Evolutionary conservation across 2,113 vertebrate species (phyloP), one percentile per base, ranked within the genome.

Genomic region (Upupa epops): DNA sequence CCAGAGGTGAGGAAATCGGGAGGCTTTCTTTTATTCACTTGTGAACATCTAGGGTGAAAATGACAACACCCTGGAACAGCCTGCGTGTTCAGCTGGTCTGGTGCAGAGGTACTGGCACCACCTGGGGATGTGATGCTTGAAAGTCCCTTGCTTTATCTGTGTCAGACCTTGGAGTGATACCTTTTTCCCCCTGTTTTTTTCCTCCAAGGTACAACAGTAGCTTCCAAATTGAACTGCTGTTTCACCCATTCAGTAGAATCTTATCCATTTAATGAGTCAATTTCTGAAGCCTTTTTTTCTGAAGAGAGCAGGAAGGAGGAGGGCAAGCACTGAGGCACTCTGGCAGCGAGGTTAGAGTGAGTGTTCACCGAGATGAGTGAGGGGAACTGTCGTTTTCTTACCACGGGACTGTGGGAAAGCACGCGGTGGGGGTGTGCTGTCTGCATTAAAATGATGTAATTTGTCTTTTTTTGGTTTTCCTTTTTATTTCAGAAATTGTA

Each of bases 401-500:
- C 87, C 91, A 28, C 46, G 91, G 72, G 91, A 96, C 84, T 85
- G 86, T 91, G 78, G 65, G 92, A 96, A n/a, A n/a, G n/a, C n/a
- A n/a, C 69, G 94, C 96, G 96, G 90, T 88, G 96, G 94, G 97
- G 96, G 89, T 96, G 92, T 96, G 74, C 95, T 84, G 90, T 95
- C 11, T 96, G 95, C 97, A 96, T 97, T 97, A 96, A 97, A 97
- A 93, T 96, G 95, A 96, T 96, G 96, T 95, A 83, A 94, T 93
- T 95, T 94, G 94, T 92, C 91, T 94, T 88, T 36, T 56, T 54
- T 76, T 56, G 22, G 26, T 20, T 72, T 91, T 96, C 86, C 88
- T 97, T 93, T 94, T 92, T 88, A 92, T 96, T 97, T 97, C 80
- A 92, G 89, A 96, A 96, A 95, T 93, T 98, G 97, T 98, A 97